Base-by-base conservation (phyloP, 1,140 invertebrate genomes). In the Ceratina calcarata region DNA sequence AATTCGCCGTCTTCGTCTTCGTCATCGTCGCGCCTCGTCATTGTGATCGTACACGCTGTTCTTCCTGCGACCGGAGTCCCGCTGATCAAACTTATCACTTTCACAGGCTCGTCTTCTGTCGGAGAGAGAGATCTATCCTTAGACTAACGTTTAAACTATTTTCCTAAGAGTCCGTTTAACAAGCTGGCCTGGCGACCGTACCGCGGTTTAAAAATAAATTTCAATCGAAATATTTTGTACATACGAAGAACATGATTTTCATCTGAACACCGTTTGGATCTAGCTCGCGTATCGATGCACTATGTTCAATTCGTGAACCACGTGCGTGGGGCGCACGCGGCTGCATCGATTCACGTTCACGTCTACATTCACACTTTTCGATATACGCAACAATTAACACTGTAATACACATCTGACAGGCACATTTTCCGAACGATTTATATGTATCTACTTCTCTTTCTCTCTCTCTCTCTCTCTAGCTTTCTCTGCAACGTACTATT, bases 201-300 rank as follows among this genome's bases (percentile, higher is more conserved):
- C 70, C 60, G 55, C 57, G 74, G 80, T 85, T 84, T 81, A 88
- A 89, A 88, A 89, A 89, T 89, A 87, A 88, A 87, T 85, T 89
- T 87, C 12, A 86, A 66, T 72, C 15, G 53, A 45, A 45, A 45
- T 73, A 83, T 78, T 87, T 90, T 89, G 89, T 90, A 90, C 86
- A 88, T 87, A 82, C 16, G 64, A 78, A 75, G 80, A 85, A 86
- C 70, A 82, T 85, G 49, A 66, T 80, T 45, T 66, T 73, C 16
- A 24, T 55, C 61, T 83, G 81, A 84, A 84, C 81, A 84, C 81
- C 45, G 20, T 72, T 82, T 79, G 22, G 45, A 78, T 70, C 82
- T 80, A 61, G 65, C 53, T 68, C 62, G 55, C 45, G 64, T 37
- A 64, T 64, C 76, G 68, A 78, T 72, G 76, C 75, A 7, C 27